Evolutionary conservation across 1,140 invertebrate species (phyloP).

Genomic region (Mylabris phalerata): DNA sequence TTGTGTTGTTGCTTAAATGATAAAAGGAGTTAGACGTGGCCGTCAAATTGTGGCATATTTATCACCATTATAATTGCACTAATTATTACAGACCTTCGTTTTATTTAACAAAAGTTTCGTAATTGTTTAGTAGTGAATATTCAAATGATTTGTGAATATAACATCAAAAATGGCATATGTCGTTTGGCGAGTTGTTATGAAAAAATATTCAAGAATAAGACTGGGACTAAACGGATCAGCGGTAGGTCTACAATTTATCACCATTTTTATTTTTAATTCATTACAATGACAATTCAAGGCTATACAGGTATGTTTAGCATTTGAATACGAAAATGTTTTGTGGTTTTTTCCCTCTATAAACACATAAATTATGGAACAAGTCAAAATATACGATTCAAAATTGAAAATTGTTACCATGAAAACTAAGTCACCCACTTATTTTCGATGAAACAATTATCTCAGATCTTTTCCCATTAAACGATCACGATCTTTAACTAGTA

Average conservation of each 20-base stretch:
- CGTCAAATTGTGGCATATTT: slow-evolving; percentile 2
- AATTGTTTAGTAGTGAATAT: neutral
- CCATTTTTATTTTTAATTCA: neutral
- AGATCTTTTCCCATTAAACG: too few relatives aligned
- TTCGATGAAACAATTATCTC: neutral
- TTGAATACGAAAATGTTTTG: too few relatives aligned
- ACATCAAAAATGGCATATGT: slow-evolving; percentile 36
- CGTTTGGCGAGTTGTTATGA: slow-evolving; percentile 40
- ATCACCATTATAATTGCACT: neutral
- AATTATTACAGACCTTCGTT: neutral
- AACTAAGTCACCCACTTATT: neutral
- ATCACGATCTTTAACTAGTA: too few relatives aligned
- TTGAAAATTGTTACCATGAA: neutral
- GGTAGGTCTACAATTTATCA: slow-evolving; percentile 19
- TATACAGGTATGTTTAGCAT: neutral
- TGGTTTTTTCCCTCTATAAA: neutral
- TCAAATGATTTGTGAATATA: slow-evolving; percentile 16
- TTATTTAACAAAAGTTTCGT: neutral
- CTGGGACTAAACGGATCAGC: slow-evolving; percentile 29
- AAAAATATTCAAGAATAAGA: slow-evolving; percentile 37
- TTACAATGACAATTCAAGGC: neutral
- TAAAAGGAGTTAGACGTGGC: neutral
- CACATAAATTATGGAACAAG: neutral
- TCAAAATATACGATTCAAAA: neutral
- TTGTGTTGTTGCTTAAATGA: too few relatives aligned